Conservation (phyloP, 2,113 vertebrate species). For the Elanoides forficatus region DNA sequence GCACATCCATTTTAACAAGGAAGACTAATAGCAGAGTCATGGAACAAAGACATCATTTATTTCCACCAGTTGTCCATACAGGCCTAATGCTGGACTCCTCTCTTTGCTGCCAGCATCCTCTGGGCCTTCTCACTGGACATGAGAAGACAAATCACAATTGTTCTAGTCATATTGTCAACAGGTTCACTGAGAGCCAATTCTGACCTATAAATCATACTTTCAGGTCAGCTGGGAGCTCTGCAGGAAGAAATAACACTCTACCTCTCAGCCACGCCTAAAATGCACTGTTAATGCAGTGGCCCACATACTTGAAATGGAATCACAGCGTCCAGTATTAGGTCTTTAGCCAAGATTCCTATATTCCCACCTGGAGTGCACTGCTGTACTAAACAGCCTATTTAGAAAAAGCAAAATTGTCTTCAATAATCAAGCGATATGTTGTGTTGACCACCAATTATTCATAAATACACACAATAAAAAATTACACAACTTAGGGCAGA, state of each 20-base stretch:
- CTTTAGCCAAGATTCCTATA: background rate
- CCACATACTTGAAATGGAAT: background rate
- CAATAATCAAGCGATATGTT: background rate
- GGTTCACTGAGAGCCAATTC: background rate
- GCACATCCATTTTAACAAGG: background rate
- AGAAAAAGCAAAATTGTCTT: background rate
- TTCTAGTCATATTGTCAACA: background rate
- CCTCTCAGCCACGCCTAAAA: background rate
- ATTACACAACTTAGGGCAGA: background rate
- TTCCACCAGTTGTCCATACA: background rate
- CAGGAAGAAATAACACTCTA: background rate
- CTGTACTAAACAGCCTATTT: background rate
- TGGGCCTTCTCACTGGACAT: background rate
- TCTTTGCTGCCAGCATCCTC: background rate
- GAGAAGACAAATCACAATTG: background rate
- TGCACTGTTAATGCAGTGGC: background rate
- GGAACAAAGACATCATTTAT: background rate
- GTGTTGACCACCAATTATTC: background rate
- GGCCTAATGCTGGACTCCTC: background rate
- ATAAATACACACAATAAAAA: background rate
- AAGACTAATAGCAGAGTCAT: background rate
- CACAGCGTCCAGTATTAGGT: background rate
- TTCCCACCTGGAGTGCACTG: background rate
- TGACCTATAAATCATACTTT: background rate
- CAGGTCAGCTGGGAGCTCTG: background rate